These are phyloP conservation scores for Nerophis lumbriciformis DNA, from an alignment of 2,113 vertebrate species.

Conservation along the genomic window DNA sequence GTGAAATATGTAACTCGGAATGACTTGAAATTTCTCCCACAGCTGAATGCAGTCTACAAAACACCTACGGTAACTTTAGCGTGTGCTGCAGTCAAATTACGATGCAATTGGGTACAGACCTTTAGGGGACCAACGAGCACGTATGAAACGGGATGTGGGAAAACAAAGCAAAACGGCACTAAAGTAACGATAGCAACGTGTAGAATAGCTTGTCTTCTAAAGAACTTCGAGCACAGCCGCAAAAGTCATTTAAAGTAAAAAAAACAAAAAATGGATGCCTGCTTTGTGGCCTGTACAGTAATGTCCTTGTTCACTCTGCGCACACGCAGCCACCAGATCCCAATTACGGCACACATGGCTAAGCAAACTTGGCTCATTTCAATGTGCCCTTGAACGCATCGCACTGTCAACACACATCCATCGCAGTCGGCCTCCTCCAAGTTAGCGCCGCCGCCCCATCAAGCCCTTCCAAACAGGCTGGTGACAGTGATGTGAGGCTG, in stretches of 20 bases:
- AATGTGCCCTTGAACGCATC: conserved; percentile 77
- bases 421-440: conserved; percentile 64
- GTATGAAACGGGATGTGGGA: too few species aligned
- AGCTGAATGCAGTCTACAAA: too few species aligned
- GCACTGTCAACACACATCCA: conserved; percentile 73
- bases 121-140: too few species aligned
- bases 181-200: too few species aligned
- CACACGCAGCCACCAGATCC: conserved; percentile 50
- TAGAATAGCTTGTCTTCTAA: too few species aligned
- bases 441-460: conserved; percentile 69
- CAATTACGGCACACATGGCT: conserved; percentile 66
- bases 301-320: conserved; percentile 50
- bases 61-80: too few species aligned
- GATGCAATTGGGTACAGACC: too few species aligned
- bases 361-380: conserved; percentile 68
- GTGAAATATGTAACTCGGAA: too few species aligned
- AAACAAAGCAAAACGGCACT: too few species aligned
- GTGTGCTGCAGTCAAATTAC: too few species aligned
- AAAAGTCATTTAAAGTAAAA: conserved; percentile 9
- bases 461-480: conserved; percentile 65
- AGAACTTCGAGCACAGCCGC: too few species aligned
- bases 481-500: conserved; percentile 77
- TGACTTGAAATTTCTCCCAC: too few species aligned
- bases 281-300: conserved; percentile 5
- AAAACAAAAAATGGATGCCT: conserved; percentile 18